Evolutionary conservation across 2,113 vertebrate species (phyloP).

Genomic region (Cavia porcellus): DNA sequence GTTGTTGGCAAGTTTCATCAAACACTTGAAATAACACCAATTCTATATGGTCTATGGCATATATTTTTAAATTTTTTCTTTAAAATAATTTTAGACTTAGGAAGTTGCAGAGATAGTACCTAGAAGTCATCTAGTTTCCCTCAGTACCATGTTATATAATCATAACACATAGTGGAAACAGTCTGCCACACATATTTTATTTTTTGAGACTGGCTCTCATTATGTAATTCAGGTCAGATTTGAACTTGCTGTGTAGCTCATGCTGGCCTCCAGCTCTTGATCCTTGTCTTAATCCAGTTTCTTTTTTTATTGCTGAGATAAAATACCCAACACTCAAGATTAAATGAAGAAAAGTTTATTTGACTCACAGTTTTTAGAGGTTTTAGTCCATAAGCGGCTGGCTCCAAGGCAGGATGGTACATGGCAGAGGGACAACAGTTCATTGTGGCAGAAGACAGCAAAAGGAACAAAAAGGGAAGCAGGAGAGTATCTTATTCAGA

Average conservation of each 20-base stretch:
- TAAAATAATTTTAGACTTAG: slow-evolving; percentile 37
- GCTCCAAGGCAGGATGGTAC: neutral
- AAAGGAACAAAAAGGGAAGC: neutral
- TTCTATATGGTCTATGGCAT: slow-evolving; percentile 1
- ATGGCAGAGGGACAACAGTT: neutral
- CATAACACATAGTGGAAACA: neutral
- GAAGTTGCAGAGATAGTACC: slow-evolving; percentile 16
- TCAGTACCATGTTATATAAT: neutral
- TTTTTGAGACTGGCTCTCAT: neutral
- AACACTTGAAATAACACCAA: neutral
- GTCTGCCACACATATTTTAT: neutral
- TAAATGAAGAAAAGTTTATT: neutral
- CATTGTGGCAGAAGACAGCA: neutral
- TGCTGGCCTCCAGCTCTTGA: neutral
- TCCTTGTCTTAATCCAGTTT: neutral
- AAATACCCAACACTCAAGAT: neutral
- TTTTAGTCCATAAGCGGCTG: neutral
- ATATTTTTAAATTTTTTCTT: slow-evolving; percentile 48
- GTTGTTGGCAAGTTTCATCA: slow-evolving; percentile 57
- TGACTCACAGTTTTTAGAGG: neutral
- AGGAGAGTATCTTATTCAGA: neutral
- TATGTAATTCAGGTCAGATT: neutral
- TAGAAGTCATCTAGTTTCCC: slow-evolving; percentile 2
- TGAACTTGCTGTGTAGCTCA: neutral
- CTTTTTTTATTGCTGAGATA: neutral